Base-by-base conservation (phyloP, 2,888 invertebrate species). In the Clitarchus hookeri region DNA sequence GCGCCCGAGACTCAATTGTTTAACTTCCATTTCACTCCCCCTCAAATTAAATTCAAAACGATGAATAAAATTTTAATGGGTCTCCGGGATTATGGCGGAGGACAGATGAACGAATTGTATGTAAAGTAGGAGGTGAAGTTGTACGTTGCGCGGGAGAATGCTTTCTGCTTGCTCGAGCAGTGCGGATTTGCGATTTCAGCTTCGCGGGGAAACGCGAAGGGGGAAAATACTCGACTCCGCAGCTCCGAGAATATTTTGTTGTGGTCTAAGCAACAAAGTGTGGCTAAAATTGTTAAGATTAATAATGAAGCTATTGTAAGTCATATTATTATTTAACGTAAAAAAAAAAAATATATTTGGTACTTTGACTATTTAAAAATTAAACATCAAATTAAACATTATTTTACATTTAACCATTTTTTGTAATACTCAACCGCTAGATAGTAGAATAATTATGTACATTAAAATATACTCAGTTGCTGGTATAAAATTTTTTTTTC, bases 11-110 rank as follows among this genome's bases (percentile, higher is more conserved):
- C 82, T 82, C 82, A 82, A 82, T 82, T 82, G 82, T 82, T 82
- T 82, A 82, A 82, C 82, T 82, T 82, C 82, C 44, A 82, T 82
- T 65, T 65, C 65, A n/a, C 19, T 65, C 65, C n/a, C 65, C 65
- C 53, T 9, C 44, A 82, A 82, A 82, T 82, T 82, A 82, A 82
- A 82, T 82, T 82, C 82, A 82, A 82, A 82, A 82, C 82, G 27
- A 82, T 82, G 82, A 82, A 82, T 82, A 82, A 82, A 82, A 82
- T 82, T 82, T 82, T 82, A 82, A 82, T 82, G 82, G 82, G 13
- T 16, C 19, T 23, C 44, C 36, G 11, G 44, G 82, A 82, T 82
- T 82, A 82, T 82, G 82, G 82, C 23, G 36, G 82, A 36, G 27
- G 44, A 27, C 44, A 44, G 82, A 82, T 82, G 82, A 44, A 44